These are phyloP conservation scores for Gopherus evgoodei DNA, from an alignment of 2,113 vertebrate genomes.

Conservation along the genomic window DNA sequence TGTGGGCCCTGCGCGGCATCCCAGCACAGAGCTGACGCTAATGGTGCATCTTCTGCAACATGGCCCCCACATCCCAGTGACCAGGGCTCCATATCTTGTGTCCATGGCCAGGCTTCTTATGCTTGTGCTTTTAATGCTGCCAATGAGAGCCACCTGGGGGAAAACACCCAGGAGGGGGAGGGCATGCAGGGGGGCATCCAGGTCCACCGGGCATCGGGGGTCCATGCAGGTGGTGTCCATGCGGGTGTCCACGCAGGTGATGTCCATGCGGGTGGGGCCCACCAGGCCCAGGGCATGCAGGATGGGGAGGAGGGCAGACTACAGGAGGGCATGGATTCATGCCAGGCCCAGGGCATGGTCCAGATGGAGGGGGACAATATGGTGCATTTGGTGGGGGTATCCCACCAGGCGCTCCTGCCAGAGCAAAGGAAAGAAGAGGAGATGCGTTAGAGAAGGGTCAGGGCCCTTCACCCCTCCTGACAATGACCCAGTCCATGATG, in stretches of 20 bases:
- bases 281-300: too few species aligned
- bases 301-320: background rate
- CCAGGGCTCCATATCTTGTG: slow-evolving; percentile 33
- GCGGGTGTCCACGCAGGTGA: background rate
- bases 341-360: background rate
- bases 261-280: background rate
- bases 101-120: background rate
- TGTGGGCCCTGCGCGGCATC: too few species aligned
- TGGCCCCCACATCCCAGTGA: fast-evolving
- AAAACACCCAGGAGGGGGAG: background rate
- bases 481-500: background rate
- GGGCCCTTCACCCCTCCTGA: background rate
- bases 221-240: background rate
- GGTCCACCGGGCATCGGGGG: background rate
- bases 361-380: background rate
- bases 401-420: background rate
- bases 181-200: background rate
- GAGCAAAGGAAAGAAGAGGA: background rate
- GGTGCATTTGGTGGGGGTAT: background rate
- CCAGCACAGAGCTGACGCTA: background rate
- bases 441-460: background rate
- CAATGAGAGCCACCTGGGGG: background rate
- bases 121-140: background rate
- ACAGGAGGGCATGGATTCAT: background rate
- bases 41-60: background rate